Percentiles rank a stretch among this genome's conserved stretches.
These are phyloP conservation scores for Anguilla japonica DNA, from an alignment of 2,113 vertebrate species.

Conservation along the genomic window DNA sequence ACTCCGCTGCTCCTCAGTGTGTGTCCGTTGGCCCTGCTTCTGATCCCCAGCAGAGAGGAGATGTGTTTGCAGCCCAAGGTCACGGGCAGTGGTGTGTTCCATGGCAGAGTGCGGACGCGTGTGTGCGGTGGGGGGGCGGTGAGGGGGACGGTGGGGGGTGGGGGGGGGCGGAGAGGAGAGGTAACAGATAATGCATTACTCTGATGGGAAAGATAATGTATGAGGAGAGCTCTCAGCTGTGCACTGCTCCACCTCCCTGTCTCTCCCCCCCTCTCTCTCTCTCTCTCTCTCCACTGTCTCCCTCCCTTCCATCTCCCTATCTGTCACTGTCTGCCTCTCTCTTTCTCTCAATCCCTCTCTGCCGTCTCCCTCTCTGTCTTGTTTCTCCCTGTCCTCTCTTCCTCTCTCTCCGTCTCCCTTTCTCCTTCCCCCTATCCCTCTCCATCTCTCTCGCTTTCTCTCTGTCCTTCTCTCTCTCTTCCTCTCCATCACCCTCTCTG, in stretches of 20 bases:
- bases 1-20: too few species aligned
- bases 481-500: background rate
- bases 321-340: background rate
- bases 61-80: background rate
- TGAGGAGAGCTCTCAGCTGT: background rate
- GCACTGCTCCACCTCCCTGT: background rate
- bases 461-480: too few species aligned
- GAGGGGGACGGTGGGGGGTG: background rate
- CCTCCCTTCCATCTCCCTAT: background rate
- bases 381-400: background rate
- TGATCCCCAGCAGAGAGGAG: background rate
- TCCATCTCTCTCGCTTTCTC: background rate
- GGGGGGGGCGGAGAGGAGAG: background rate
- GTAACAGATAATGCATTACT: conserved; percentile 65
- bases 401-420: background rate
- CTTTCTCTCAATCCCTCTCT: too few species aligned
- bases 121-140: background rate
- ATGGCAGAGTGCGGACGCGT: background rate
- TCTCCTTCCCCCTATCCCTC: background rate
- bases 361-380: too few species aligned
- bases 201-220: conserved; percentile 36
- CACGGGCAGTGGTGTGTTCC: background rate
- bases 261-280: conserved; percentile 33
- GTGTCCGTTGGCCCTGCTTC: too few species aligned
- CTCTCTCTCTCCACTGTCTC: conserved; percentile 25